Evolutionary conservation across 2,888 invertebrate genomes (phyloP), one percentile per base, ranked within the genome.

Genomic region (Trissoscelio sp.): DNA sequence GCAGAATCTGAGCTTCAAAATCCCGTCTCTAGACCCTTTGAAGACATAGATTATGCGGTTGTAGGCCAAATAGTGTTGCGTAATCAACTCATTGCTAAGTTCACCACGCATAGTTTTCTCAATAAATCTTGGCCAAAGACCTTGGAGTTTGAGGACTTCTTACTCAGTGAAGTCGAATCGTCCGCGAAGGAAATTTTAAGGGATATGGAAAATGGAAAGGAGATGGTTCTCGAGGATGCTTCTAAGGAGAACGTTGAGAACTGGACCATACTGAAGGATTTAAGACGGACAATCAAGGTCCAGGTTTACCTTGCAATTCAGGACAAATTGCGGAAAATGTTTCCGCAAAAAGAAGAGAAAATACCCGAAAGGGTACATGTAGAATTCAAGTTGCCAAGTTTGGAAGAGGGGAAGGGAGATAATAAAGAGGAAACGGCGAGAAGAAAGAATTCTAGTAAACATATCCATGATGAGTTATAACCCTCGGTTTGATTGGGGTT

Each of bases 151-250:
- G 85, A 87, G 62, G 75, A 85, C 18, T 84, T 85, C 37, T 67
- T 87, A 67, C 53, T 86, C 31, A 81, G 67, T 5, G 83, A 88
- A 77, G 79, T 87, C 22, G 84, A 84, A 44, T 85, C 84, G 60
- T 79, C 77, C 20, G 70, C 73, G 16, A 79, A 81, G n/a, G 51
- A 73, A 11, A 62, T 67, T 12, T 37, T 46, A 14, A 5, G 14
- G 16, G 39, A 60, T 11, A 24, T 58, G 16, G 18, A 48, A 20
- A 24, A 39, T 3, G 16, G 24, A 1, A 46, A 48, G 4, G 48
- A 70, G 3, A 7, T 69, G 11, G 34, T 37, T 22, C 44, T 31
- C 5, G 39, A 74, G 12, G 74, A 74, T 2, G 24, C 28, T 1
- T 6, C 24, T 12, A 7, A 16, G 2, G 18, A 3, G 4, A 12